Percentiles rank a stretch among this genome's conserved stretches.
These are phyloP conservation scores for Eutolmus rufibarbis DNA, from an alignment of 2,888 invertebrate genomes.

Conservation along the genomic window DNA sequence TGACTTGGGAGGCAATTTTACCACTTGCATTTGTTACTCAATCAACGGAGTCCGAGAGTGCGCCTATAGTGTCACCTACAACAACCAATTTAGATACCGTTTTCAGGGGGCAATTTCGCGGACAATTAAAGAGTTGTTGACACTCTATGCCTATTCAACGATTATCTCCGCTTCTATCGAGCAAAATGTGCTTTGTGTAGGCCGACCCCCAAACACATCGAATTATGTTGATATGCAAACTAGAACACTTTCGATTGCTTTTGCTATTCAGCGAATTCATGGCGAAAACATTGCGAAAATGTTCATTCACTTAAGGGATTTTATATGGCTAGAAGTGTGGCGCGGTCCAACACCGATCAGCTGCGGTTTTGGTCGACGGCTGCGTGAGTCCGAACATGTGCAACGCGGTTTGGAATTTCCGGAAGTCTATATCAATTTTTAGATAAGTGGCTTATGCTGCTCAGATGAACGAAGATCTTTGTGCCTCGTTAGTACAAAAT, in stretches of 20 bases:
- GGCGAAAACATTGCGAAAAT: neutral
- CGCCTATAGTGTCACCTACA: neutral
- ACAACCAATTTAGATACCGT: neutral
- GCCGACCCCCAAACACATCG: neutral
- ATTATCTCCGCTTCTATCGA: neutral
- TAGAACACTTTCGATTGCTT: neutral
- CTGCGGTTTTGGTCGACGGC: neutral
- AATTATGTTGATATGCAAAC: neutral
- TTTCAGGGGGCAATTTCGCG: neutral
- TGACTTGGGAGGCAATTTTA: constrained; percentile 28
- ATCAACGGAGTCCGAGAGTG: neutral
- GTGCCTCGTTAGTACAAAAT: neutral
- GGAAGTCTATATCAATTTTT: neutral
- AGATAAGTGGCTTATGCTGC: neutral
- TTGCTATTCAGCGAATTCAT: neutral
- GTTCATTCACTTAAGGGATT: neutral
- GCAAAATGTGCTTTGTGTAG: neutral
- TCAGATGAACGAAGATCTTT: neutral
- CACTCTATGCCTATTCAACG: neutral
- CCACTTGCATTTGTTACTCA: constrained; percentile 3
- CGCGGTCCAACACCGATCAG: neutral
- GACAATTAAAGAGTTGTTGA: neutral
- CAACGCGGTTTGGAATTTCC: neutral
- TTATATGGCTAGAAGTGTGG: neutral
- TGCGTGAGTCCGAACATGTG: neutral